Evolutionary conservation across 1,140 invertebrate species (phyloP), one percentile per base, ranked within the genome.

Genomic region (Tyrophagus putrescentiae): DNA sequence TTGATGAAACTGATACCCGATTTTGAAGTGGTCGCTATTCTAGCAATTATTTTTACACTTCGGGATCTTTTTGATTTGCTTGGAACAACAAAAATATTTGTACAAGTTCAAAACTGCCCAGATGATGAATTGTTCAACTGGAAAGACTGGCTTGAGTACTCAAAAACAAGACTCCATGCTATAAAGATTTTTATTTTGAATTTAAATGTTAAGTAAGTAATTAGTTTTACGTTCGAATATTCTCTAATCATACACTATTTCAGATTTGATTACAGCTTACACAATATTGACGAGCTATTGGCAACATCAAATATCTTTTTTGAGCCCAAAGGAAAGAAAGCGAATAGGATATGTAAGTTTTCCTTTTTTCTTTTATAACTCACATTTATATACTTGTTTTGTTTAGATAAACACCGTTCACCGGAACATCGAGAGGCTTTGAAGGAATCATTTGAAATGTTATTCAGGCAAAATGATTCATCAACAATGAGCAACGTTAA

Each of bases 141-240:
- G 57, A 9, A 13, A 13, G 1, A 45, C 31, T 59, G 57, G 57
- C 16, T 42, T 33, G 1, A 59, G 7, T 59, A 59, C 50, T 44
- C 39, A 25, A n/a, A 13, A 11, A 11, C 33, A 21, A 25, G 57
- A 9, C 34, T 59, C 3, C 31, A 59, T 28, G 5, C 23, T 1
- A 59, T 59, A 16, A 42, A 48, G 34, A 1, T 29, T n/a, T 59
- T 25, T 44, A 1, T 16, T 4, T 1, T 59, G 21, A 41, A 41
- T 29, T n/a, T 59, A 6, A 1, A 21, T 21, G 7, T 16, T 9
- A 48, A 42, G 57, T 59, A 59, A 59, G 33, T 59, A 54, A 54
- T 54, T 39, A 54, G 36, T 9, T 33, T 36, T 16, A 5, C 42
- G 7, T 6, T 57, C 11, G 36, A 6, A 39, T 57, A 39, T 57